A percentile compares a stretch with the other conserved stretches of the same genome.
Conservation (phyloP, 2,113 vertebrate species). For the Xiphophorus maculatus region DNA sequence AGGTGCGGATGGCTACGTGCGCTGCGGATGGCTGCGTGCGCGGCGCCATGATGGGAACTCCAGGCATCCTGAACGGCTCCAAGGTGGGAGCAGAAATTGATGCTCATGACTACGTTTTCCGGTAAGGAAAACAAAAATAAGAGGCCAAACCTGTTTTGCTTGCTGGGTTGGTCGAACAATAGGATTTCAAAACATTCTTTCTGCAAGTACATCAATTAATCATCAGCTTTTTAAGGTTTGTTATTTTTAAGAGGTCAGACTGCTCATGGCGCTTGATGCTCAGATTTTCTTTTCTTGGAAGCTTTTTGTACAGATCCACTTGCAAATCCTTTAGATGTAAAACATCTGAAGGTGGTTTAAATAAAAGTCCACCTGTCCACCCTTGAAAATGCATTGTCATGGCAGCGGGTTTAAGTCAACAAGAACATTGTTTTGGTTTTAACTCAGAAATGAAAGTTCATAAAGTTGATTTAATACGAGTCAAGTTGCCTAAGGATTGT, state of each 20-base stretch:
- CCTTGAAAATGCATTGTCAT: too few relatives aligned
- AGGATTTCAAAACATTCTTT: background rate
- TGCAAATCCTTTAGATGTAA: too few relatives aligned
- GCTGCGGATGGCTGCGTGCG: constrained; percentile 61
- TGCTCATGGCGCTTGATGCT: too few relatives aligned
- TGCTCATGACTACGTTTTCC: constrained; percentile 87
- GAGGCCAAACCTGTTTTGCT: background rate
- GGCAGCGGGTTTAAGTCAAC: too few relatives aligned
- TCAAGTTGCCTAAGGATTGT: too few relatives aligned
- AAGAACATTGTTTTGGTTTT: too few relatives aligned
- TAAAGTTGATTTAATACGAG: too few relatives aligned
- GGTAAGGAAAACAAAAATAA: constrained; percentile 71
- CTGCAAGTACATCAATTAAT: background rate
- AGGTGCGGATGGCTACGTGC: constrained; percentile 47
- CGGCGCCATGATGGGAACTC: constrained; percentile 88
- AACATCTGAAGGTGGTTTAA: too few relatives aligned
- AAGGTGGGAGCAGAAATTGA: constrained; percentile 86
- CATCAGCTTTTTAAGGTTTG: background rate
- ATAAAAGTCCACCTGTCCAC: too few relatives aligned
- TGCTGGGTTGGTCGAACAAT: background rate
- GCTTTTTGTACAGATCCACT: too few relatives aligned
- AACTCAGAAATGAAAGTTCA: too few relatives aligned
- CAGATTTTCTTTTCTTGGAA: too few relatives aligned
- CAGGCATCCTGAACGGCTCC: constrained; percentile 87
- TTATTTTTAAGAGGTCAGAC: background rate